Conservation (phyloP, 2,113 vertebrate genomes). For the Gila orcuttii region DNA sequence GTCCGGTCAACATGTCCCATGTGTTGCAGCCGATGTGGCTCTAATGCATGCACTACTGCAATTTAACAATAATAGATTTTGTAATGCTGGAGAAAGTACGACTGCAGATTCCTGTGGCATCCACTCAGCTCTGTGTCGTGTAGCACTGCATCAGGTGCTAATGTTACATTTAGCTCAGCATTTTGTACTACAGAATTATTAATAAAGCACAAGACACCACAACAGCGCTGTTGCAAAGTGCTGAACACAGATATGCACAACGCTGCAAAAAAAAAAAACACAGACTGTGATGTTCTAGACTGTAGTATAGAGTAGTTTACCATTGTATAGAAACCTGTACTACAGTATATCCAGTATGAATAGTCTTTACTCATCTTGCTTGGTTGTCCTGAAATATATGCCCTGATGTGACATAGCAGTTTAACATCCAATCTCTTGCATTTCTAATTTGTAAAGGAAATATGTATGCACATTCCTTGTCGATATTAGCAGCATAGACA, state of each 20-base stretch:
- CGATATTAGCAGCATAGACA: conserved; percentile 40
- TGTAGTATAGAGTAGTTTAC: neutral
- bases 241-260: conserved; percentile 15
- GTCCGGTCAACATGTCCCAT: conserved; percentile 19
- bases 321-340: neutral
- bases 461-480: conserved; percentile 33
- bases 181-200: conserved; percentile 44
- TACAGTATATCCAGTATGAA: neutral
- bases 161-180: conserved; percentile 40
- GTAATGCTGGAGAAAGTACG: neutral
- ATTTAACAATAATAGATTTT: conserved; percentile 8
- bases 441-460: conserved; percentile 30
- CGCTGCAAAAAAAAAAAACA: neutral
- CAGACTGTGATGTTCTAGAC: neutral
- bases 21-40: conserved; percentile 9
- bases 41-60: conserved; percentile 4
- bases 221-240: neutral
- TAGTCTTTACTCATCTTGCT: neutral
- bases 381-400: neutral
- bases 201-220: conserved; percentile 31
- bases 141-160: conserved; percentile 24
- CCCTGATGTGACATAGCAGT: neutral
- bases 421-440: neutral
- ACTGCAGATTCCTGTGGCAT: conserved; percentile 1
- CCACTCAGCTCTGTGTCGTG: neutral